These are phyloP conservation scores for Aurelia aurita DNA, from an alignment of 30 jellyfish, hydroid and myxozoan species.

Conservation along the genomic window DNA sequence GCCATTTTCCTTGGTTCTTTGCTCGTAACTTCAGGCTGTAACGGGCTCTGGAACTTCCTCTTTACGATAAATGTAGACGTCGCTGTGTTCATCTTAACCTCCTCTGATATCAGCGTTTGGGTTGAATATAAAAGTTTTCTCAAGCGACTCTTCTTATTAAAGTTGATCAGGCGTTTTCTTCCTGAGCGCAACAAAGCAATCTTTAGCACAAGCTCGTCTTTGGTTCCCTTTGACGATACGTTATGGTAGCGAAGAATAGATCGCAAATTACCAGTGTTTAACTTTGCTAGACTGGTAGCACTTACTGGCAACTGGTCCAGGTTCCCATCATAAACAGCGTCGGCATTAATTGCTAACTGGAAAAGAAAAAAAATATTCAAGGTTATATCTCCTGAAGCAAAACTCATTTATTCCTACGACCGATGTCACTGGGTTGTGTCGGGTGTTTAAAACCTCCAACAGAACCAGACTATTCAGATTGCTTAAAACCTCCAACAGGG, in stretches of 20 bases:
- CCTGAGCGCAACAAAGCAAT: background rate
- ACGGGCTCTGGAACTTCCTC: background rate
- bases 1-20: background rate
- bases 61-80: background rate
- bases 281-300: background rate
- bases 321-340: background rate
- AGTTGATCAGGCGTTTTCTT: background rate
- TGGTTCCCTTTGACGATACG: background rate
- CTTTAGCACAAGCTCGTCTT: background rate
- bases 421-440: no score
- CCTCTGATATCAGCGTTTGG: background rate
- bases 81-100: background rate
- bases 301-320: background rate
- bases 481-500: no score
- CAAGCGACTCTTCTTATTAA: background rate
- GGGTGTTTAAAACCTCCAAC: no score
- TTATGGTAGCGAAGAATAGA: background rate
- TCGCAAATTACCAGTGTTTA: background rate
- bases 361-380: no score
- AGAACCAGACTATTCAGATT: no score
- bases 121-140: background rate
- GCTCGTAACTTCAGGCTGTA: background rate
- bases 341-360: no score
- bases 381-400: no score
- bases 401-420: no score